phyloP scores from a whole-genome alignment of 2,113 vertebrate species.

The Odocoileus hemionus region DNA sequence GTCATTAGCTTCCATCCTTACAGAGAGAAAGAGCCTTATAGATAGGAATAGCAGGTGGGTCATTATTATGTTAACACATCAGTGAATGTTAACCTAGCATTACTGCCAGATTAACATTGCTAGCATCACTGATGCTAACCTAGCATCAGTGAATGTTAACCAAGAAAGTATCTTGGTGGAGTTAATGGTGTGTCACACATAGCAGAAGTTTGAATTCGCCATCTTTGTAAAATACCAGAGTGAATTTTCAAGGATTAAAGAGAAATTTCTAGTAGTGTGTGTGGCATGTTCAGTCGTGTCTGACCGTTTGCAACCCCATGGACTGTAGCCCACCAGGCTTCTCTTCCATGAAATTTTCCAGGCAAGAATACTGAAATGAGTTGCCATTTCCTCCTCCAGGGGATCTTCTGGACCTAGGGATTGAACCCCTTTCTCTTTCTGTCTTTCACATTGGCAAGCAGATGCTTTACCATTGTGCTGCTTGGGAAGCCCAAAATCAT shows the following conservation, averaged over 20 bases:
- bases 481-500: neutral
- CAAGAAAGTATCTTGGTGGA: neutral
- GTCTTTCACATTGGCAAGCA: neutral
- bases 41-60: conserved; percentile 61
- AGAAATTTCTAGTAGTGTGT: neutral
- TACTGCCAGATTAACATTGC: no score
- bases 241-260: conserved; percentile 68
- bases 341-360: neutral
- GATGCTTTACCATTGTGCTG: neutral
- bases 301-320: neutral
- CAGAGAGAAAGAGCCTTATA: conserved; percentile 58
- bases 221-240: conserved; percentile 58
- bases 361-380: neutral
- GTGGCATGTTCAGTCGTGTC: neutral
- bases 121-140: no score
- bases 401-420: neutral
- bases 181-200: conserved; percentile 3
- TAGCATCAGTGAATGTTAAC: conserved; percentile 60
- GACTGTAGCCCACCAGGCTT: neutral
- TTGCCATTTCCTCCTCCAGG: neutral
- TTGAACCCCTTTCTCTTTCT: neutral
- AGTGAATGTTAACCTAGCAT: conserved; percentile 60
- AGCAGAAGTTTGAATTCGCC: neutral
- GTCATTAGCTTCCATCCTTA: conserved; percentile 59
- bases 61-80: conserved; percentile 9